Conservation (phyloP, 2,113 vertebrate species). For the Piaya cayana region DNA sequence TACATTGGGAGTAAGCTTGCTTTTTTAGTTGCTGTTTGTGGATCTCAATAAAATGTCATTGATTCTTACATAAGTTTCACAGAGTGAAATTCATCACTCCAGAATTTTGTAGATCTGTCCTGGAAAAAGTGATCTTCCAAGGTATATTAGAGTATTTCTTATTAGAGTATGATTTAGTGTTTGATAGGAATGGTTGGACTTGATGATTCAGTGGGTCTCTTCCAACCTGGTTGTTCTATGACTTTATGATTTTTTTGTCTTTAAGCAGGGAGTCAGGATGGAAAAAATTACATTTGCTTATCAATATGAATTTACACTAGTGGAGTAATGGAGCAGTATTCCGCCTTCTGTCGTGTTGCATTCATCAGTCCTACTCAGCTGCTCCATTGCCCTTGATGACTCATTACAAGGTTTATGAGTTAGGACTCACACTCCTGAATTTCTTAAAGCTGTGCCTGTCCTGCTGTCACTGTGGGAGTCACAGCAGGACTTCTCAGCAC, state of each 20-base stretch:
- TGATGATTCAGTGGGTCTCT: too few relatives aligned
- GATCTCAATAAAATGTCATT: background rate
- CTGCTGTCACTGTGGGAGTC: background rate
- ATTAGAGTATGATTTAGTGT: too few relatives aligned
- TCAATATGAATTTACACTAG: background rate
- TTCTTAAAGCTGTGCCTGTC: background rate
- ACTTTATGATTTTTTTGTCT: too few relatives aligned
- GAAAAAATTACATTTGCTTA: background rate
- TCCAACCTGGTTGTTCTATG: too few relatives aligned
- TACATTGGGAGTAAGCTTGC: background rate
- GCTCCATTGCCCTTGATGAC: background rate
- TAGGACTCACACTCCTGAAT: background rate
- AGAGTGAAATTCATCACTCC: background rate
- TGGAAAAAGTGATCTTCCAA: background rate
- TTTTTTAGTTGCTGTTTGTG: background rate
- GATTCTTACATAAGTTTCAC: background rate
- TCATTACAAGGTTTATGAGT: background rate
- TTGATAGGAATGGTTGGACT: too few relatives aligned
- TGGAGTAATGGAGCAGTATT: background rate
- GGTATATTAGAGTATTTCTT: background rate
- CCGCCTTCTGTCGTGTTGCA: background rate
- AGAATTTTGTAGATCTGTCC: background rate
- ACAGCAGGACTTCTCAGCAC: background rate
- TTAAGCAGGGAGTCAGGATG: background rate
- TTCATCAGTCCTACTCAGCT: background rate